phyloP scores from a whole-genome alignment of 2,888 invertebrate genomes.

The Baccha elongata region DNA sequence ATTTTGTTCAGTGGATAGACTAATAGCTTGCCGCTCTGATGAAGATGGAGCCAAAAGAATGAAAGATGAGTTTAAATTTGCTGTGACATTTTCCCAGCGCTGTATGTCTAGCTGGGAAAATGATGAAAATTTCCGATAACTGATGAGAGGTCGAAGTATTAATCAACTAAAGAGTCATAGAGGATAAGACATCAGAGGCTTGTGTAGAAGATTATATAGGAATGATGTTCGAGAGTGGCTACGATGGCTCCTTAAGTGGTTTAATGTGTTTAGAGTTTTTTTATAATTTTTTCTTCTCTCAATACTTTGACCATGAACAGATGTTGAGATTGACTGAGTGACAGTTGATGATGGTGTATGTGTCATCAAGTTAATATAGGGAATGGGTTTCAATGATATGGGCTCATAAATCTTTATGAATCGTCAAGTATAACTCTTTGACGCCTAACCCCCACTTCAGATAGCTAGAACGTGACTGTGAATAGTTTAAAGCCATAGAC shows the following conservation, averaged over 20 bases:
- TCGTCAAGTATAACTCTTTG: conserved; percentile 48
- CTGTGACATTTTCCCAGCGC: conserved; percentile 58
- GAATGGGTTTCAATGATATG: conserved; percentile 41
- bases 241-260: conserved; percentile 73
- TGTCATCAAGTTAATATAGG: conserved; percentile 61
- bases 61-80: conserved; percentile 62
- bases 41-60: conserved; percentile 33
- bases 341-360: conserved; percentile 61
- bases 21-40: conserved; percentile 7
- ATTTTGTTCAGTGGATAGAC: conserved; percentile 39
- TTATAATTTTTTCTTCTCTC: conserved; percentile 8
- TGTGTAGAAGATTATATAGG: conserved; percentile 47
- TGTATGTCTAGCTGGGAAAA: conserved; percentile 30
- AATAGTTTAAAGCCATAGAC: conserved; percentile 51
- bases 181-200: conserved; percentile 24
- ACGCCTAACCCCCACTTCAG: conserved; percentile 50
- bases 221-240: conserved; percentile 47
- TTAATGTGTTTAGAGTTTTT: conserved; percentile 61
- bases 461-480: conserved; percentile 63
- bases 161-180: conserved; percentile 49
- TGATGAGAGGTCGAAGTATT: conserved; percentile 67
- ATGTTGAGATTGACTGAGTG: conserved; percentile 66
- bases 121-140: conserved; percentile 53
- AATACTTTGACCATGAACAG: conserved; percentile 35
- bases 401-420: conserved; percentile 64